Evolutionary conservation across 2,888 invertebrate species (phyloP), one percentile per base, ranked within the genome.

Genomic region (Sarcophaga variegata): DNA sequence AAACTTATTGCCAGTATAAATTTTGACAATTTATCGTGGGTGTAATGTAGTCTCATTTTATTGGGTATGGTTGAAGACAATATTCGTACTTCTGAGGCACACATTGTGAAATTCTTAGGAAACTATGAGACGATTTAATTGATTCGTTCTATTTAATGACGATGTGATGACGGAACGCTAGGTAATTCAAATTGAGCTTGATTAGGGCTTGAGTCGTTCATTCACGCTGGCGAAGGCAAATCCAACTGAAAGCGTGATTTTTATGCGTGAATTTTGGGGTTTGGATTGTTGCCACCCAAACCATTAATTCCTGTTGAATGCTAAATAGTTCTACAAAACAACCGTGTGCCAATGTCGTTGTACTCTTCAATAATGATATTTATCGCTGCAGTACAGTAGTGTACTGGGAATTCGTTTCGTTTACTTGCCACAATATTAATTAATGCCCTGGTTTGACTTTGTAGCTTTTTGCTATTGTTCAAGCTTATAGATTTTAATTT

Each of bases 391-490:
- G 63, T 54, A 54, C 54, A 54, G 54, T 10, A 37, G 37, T 37
- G 37, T 85, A 80, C 64, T 78, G 72, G 83, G 76, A 64, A 17
- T 70, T 85, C 64, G 85, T 80, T 76, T 78, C 67, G 75, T 84
- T 84, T 82, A 88, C 71, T 89, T 89, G 88, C 88, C 72, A 89
- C 89, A 88, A 91, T 91, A 91, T 91, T 91, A 91, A 91, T 92
- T 90, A 91, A 90, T 89, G 89, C 89, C 89, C 89, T 88, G 85
- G 82, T 70, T 27, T 22, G 59, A n/a, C 54, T 4, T 71, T 59
- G 49, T 75, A 64, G 54, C 37, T 54, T 49, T 70, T 25, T 79
- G 71, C 49, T 70, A 25, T 60, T 60, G 60, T 45, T 20, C n/a
- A n/a, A 59, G 37, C 64, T 47, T 69, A 17, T 45, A 2, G 37